Evolutionary conservation across 2,797 vertebrate species (phyloP), one percentile per base, ranked within the genome.

Genomic region (Sebastes variabilis): DNA sequence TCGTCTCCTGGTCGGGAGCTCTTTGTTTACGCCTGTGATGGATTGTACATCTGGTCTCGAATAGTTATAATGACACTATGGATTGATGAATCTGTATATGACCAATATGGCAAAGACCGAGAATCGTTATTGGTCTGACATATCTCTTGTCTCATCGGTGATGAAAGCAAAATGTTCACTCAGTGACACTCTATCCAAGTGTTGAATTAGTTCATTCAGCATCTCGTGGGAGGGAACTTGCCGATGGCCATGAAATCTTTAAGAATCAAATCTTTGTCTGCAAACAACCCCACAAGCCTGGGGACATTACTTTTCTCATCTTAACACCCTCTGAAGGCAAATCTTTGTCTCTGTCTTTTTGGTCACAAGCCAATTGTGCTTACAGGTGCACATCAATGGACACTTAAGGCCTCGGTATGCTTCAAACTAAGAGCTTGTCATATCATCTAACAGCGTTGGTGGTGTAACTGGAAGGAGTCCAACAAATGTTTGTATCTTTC

Each of bases 221-320:
- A 52, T 62, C 78, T 75, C 8, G 1, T 32, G 22, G 61, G 46
- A 84, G 59, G 27, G 32, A 79, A 84, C 10, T 60, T 76, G 64
- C 71, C 34, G 0, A 27, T 70, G 75, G 75, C n/a, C 46, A 65
- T 73, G 32, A 70, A 78, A 73, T 70, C 46, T 85, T 77, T 60
- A 61, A 62, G 42, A 81, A 83, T 80, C 38, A 77, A 77, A 83
- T 70, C 11, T 60, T 73, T 78, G 27, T 70, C 55, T 66, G 58
- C 65, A 76, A 77, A 77, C 56, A 83, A 61, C 59, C 36, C 54
- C 6, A 78, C 27, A 76, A 71, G 76, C 80, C 80, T 56, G n/a
- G 38, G 66, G 75, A 81, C 52, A 81, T 30, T 54, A 25, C 7
- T 30, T 62, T 61, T 6, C 38, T 72, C 32, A 54, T 72, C 55